These are phyloP conservation scores for Neoniphon sammara DNA, from an alignment of 2,797 vertebrate species.

Conservation along the genomic window DNA sequence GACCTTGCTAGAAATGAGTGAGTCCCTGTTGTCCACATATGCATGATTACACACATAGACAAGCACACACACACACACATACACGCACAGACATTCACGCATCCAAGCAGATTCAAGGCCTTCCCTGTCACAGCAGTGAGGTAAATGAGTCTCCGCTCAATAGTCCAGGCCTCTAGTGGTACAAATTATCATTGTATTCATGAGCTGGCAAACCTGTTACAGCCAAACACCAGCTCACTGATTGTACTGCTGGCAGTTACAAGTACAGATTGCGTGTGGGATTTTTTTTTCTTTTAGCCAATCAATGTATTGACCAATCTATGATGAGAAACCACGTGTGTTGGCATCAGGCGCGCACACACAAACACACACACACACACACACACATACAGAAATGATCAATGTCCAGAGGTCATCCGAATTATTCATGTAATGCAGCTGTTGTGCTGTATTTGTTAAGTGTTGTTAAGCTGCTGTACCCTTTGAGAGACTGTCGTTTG, in stretches of 20 bases:
- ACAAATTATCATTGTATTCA: constrained; percentile 73
- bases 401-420: constrained; percentile 61
- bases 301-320: constrained; percentile 68
- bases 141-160: constrained; percentile 70
- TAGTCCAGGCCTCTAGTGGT: constrained; percentile 62
- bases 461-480: constrained; percentile 57
- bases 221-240: constrained; percentile 35
- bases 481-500: constrained; percentile 44
- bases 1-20: constrained; percentile 74
- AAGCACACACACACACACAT: constrained; percentile 7
- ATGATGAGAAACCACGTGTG: constrained; percentile 54
- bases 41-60: constrained; percentile 56
- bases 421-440: constrained; percentile 55
- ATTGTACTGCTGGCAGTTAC: constrained; percentile 57
- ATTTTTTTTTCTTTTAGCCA: constrained; percentile 31
- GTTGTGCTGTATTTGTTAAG: constrained; percentile 61
- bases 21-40: constrained; percentile 55
- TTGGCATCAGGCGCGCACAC: constrained; percentile 19
- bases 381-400: constrained; percentile 29
- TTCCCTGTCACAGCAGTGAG: constrained; percentile 59
- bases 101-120: constrained; percentile 42
- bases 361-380: background rate
- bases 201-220: constrained; percentile 65
- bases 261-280: constrained; percentile 50
- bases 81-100: constrained; percentile 22